Evolutionary conservation across 1,140 invertebrate genomes (phyloP), one percentile per base, ranked within the genome.

Genomic region (Panonychus citri): DNA sequence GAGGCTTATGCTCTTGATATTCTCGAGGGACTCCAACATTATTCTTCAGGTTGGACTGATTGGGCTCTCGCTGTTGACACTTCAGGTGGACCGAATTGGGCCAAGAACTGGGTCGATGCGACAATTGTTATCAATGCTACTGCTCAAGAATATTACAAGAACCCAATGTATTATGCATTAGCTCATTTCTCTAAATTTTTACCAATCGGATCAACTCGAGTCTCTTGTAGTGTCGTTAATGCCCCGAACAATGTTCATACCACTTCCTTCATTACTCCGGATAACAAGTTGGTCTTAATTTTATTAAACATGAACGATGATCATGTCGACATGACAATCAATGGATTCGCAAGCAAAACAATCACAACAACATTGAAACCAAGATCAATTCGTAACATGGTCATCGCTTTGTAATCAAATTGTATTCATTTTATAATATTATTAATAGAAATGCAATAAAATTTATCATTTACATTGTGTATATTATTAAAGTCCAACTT

Each of bases 61-160:
- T 40, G 39, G 39, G 19, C 13, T 40, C 7, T 40, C 1, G 39
- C 39, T 17, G 3, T 40, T 2, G 39, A 40, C 19, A 13, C 39
- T 7, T 1, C 13, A 2, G 39, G 39, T 40, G 39, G 39, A 7
- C 39, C 39, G 39, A 40, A 40, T 7, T 40, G 39, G 39, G 39
- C 39, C 19, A 13, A n/a, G 19, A n/a, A 40, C 19, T 40, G 13
- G 3, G 13, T 40, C 19, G 39, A 40, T 40, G 67, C 69, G 54
- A 67, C 72, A 17, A 66, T 73, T 27, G 69, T 73, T 58, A 66
- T 73, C 0, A 68, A 72, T 60, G 58, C 59, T 19, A 58, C 60
- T 25, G 57, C 24, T 13, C 21, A 57, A n/a, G 67, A 68, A 55
- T 74, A 73, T 58, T 73, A 72, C 60, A 73, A 73, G 57, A 69